These are phyloP conservation scores for Karalla daura DNA, from an alignment of 2,797 vertebrate genomes.

Conservation along the genomic window DNA sequence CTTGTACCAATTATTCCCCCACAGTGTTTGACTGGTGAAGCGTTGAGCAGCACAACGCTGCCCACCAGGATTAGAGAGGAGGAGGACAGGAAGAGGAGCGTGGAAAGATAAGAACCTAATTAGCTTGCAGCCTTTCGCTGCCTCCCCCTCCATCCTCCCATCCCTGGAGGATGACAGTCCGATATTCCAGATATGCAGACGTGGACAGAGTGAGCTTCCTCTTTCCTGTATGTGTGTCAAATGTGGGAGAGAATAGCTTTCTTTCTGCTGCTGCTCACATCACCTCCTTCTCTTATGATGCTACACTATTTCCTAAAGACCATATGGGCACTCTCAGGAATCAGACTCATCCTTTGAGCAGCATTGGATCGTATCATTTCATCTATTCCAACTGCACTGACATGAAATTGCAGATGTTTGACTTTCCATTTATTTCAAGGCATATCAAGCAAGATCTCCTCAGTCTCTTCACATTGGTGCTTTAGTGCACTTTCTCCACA, in stretches of 20 bases:
- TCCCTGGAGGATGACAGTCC: constrained; percentile 57
- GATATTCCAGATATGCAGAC: constrained; percentile 60
- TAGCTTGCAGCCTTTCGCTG: constrained; percentile 74
- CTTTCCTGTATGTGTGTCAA: constrained; percentile 18
- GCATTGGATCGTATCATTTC: not conserved
- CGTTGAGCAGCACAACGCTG: constrained; percentile 70
- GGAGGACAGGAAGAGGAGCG: constrained; percentile 69
- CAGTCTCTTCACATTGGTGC: not conserved
- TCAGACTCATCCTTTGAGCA: not conserved
- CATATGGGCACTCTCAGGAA: not conserved
- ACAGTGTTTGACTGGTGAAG: constrained; percentile 77
- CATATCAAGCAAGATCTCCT: no score
- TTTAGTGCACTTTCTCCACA: not conserved
- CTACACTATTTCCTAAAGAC: not conserved
- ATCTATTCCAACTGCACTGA: not conserved
- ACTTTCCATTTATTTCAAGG: not conserved
- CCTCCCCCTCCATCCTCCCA: constrained; percentile 43
- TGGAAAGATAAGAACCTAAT: constrained; percentile 83
- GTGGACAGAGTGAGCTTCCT: constrained; percentile 13
- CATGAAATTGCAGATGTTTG: not conserved
- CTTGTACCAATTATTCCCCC: constrained; percentile 80
- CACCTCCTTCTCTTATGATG: not conserved
- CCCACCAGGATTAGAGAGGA: constrained; percentile 78
- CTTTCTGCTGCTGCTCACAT: constrained; percentile 3
- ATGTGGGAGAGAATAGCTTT: constrained; percentile 5